Conservation (phyloP, 2,113 vertebrate genomes). For the Etheostoma spectabile region DNA sequence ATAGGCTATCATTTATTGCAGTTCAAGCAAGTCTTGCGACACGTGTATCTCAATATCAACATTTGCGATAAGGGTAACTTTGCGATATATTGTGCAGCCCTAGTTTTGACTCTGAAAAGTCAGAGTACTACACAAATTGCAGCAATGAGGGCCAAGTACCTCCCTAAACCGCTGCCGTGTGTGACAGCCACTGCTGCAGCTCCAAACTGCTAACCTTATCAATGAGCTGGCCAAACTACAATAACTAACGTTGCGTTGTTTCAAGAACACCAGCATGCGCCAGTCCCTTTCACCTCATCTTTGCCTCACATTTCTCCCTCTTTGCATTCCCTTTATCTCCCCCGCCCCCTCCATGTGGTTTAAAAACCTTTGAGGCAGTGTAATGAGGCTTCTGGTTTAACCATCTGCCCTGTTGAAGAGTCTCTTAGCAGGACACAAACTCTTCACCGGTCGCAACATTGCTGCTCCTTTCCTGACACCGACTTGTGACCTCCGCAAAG, state of each 20-base stretch:
- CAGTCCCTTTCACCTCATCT: neutral
- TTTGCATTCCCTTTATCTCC: neutral
- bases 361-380: neutral
- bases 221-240: neutral
- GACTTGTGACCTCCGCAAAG: constrained; percentile 28
- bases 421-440: neutral
- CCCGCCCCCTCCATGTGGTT: neutral
- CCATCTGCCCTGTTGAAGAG: neutral
- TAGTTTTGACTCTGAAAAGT: no score
- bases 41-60: no score
- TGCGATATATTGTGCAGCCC: no score
- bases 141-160: no score
- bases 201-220: neutral
- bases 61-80: no score
- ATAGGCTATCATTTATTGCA: no score
- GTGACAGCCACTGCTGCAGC: neutral
- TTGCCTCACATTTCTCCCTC: neutral
- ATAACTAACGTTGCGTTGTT: neutral
- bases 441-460: neutral
- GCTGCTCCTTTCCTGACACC: neutral
- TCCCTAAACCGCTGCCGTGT: neutral
- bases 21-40: no score
- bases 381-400: constrained; percentile 15
- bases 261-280: neutral
- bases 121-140: no score